Evolutionary conservation across 2,113 vertebrate genomes (phyloP).

Genomic region (Limnothrissa miodon): DNA sequence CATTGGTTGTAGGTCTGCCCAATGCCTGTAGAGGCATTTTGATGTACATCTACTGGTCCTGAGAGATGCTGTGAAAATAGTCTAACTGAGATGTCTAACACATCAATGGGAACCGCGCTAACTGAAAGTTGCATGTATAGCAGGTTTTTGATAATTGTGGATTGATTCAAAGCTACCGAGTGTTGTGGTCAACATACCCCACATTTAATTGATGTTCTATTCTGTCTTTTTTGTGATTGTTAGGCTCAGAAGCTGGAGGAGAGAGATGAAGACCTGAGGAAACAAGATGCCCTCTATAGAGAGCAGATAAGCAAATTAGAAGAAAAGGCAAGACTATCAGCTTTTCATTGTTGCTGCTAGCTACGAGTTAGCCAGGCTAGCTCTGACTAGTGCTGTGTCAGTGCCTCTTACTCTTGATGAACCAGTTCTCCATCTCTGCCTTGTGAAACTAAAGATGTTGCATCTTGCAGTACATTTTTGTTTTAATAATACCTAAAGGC

Average conservation of each 20-base stretch:
- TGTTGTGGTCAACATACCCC: background rate
- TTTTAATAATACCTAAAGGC: background rate
- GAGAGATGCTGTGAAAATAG: no score
- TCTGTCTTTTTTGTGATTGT: constrained; percentile 5
- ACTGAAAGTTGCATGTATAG: background rate
- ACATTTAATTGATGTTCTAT: background rate
- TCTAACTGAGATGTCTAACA: no score
- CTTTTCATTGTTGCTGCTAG: background rate
- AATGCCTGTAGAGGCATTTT: no score
- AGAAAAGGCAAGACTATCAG: constrained; percentile 51
- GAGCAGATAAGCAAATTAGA: constrained; percentile 62
- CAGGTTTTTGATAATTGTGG: background rate
- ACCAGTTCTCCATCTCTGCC: no score
- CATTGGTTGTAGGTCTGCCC: no score
- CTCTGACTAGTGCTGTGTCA: no score
- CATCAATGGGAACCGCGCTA: background rate
- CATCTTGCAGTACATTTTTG: no score
- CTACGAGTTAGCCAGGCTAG: no score
- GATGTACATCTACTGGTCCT: no score
- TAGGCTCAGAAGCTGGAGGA: constrained; percentile 67
- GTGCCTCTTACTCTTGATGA: no score
- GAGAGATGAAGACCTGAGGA: constrained; percentile 56
- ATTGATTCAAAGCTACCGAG: background rate
- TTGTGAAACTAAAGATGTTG: no score
- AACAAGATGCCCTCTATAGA: constrained; percentile 53